A percentile compares a stretch with the other conserved stretches of the same genome.
phyloP scores from a whole-genome alignment of 2,888 invertebrate species.

The Synergus laeviventris region DNA sequence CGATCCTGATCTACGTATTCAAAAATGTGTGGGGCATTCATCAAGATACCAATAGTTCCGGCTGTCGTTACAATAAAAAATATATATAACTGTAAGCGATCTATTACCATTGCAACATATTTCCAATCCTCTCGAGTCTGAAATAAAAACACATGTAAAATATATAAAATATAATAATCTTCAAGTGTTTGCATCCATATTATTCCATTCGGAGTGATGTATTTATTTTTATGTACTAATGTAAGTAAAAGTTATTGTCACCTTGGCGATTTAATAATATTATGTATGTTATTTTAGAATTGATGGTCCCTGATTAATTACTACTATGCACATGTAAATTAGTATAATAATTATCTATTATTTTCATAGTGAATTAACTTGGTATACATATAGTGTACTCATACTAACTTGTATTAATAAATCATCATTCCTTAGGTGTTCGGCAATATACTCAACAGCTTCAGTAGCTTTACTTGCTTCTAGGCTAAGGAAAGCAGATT shows the following conservation, averaged over 20 bases:
- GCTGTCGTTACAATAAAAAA: constrained; percentile 97
- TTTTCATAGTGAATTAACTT: too few species aligned
- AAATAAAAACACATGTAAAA: constrained; percentile 53
- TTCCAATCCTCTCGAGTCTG: constrained; percentile 99
- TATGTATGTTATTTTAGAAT: too few species aligned
- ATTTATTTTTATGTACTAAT: too few species aligned
- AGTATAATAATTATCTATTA: too few species aligned
- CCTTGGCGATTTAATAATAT: too few species aligned
- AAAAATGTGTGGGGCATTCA: constrained; percentile 98
- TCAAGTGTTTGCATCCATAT: too few species aligned
- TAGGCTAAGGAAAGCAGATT: constrained; percentile 91
- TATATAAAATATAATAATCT: too few species aligned
- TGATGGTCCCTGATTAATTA: too few species aligned
- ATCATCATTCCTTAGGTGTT: constrained; percentile 98
- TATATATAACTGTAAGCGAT: constrained; percentile 95
- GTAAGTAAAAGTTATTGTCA: too few species aligned
- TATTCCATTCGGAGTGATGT: too few species aligned
- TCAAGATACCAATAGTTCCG: constrained; percentile 96
- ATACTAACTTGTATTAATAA: constrained; percentile 93
- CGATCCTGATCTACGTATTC: constrained; percentile 98
- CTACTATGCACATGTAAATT: too few species aligned
- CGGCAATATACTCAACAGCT: constrained; percentile 98
- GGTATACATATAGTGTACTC: too few species aligned
- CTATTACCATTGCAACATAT: constrained; percentile 98
- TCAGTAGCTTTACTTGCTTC: constrained; percentile 97